Evolutionary conservation across 2,888 invertebrate genomes (phyloP), one percentile per base, ranked within the genome.

Genomic region (Argynnis bischoffii): DNA sequence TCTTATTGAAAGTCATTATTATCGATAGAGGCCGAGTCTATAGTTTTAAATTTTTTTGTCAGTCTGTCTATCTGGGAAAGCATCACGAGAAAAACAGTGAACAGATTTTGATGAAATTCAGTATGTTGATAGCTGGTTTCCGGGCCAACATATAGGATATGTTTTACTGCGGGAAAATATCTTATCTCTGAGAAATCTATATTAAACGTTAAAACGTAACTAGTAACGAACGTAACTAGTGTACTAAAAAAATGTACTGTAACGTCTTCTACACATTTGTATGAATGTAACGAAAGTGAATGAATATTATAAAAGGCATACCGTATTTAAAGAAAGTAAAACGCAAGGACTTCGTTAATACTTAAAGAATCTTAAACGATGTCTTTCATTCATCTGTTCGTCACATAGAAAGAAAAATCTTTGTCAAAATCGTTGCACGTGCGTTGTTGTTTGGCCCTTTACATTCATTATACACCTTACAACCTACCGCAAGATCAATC

Each of bases 391-490:
- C 68, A 67, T 41, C 61, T 18, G 65, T 63, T 70, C 66, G 50
- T 51, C 41, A 69, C 60, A 71, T 57, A 59, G 55, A 66, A 65
- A 69, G 53, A 63, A 59, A 61, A 66, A 65, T 63, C 60, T 63
- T 66, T 64, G 54, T 53, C n/a, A 55, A 67, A 63, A 51, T 54
- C 56, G 59, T 61, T 79, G 81, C 86, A 83, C 85, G 84, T 86
- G 85, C 79, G 76, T 74, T 74, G 69, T 85, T 83, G 83, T 83
- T 85, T 82, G 72, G 51, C 50, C 48, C 53, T 64, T 69, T 53
- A 46, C 41, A n/a, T 31, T 41, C 35, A 41, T 41, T 41, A 41
- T 41, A 41, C 35, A 46, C n/a, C 16, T 51, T 8, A 41, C 41
- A 50, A 61, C 61, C n/a, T 53, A 61, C 61, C 61, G 53, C 61